Evolutionary conservation across 2,888 invertebrate genomes (phyloP).

Genomic region (Hoplodrina blanda): DNA sequence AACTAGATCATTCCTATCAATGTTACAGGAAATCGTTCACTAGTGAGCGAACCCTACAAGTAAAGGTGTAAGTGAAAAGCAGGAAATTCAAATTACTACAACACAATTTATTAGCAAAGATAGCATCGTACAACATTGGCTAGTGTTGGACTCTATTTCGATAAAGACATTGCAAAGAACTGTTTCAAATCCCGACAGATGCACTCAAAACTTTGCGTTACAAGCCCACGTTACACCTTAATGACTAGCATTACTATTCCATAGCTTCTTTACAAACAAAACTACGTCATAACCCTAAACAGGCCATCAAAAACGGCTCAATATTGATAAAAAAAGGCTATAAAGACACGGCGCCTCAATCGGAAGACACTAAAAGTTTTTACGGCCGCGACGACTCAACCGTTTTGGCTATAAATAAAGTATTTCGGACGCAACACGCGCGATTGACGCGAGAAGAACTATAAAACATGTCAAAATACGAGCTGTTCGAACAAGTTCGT

Average conservation of each 20-base stretch:
- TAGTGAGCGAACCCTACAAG: constrained; percentile 1
- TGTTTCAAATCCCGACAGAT: constrained; percentile 6
- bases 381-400: constrained; percentile 54
- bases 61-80: constrained; percentile 33
- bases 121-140: constrained; percentile 36
- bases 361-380: constrained; percentile 63
- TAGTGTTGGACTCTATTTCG: constrained; percentile 8
- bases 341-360: constrained; percentile 64
- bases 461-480: constrained; percentile 59
- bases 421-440: constrained; percentile 58
- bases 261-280: constrained; percentile 60
- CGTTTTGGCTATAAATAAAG: constrained; percentile 62
- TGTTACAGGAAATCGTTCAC: constrained; percentile 31
- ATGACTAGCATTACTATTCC: constrained; percentile 35
- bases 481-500: constrained; percentile 42
- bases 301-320: constrained; percentile 61
- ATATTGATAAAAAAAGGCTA: constrained; percentile 63
- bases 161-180: constrained; percentile 27
- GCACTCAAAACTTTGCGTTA: constrained; percentile 37
- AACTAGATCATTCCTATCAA: constrained; percentile 18
- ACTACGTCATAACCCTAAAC: constrained; percentile 62
- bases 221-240: constrained; percentile 23
- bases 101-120: constrained; percentile 40
- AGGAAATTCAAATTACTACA: constrained; percentile 49
- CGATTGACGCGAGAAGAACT: constrained; percentile 53